Percentiles rank a stretch among this genome's conserved stretches.
Conservation (phyloP, 2,113 vertebrate genomes). For the Cephalopholis sonnerati region DNA sequence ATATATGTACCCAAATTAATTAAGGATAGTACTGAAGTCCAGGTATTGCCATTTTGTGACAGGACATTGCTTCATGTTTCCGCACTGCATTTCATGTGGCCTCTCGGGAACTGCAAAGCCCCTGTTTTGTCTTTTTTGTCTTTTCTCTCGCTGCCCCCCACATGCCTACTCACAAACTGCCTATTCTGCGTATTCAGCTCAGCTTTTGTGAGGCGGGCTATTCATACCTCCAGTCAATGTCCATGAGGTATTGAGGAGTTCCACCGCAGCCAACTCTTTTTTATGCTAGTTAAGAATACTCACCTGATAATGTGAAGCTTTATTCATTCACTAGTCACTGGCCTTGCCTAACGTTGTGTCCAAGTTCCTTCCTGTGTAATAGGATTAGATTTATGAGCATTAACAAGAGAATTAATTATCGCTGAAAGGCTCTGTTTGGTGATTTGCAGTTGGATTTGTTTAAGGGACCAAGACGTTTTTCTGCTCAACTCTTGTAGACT, state of each 20-base stretch:
- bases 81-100: slow-evolving; percentile 44
- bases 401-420: slow-evolving; percentile 50
- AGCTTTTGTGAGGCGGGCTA: slow-evolving; percentile 70
- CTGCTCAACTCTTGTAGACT: neutral
- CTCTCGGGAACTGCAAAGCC: slow-evolving; percentile 58
- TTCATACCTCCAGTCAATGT: slow-evolving; percentile 71
- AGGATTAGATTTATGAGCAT: slow-evolving; percentile 64
- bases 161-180: slow-evolving; percentile 66
- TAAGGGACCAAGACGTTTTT: neutral
- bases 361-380: slow-evolving; percentile 58
- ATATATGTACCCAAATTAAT: neutral
- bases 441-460: slow-evolving; percentile 51
- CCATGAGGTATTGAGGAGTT: slow-evolving; percentile 51
- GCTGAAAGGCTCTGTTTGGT: slow-evolving; percentile 42
- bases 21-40: slow-evolving; percentile 1
- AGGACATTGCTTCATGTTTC: slow-evolving; percentile 34
- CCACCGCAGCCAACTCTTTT: slow-evolving; percentile 41
- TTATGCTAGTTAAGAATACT: slow-evolving; percentile 47
- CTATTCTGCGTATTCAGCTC: slow-evolving; percentile 77
- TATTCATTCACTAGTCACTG: slow-evolving; percentile 36
- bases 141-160: slow-evolving; percentile 59
- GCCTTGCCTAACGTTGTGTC: slow-evolving; percentile 25
- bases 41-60: slow-evolving; percentile 25
- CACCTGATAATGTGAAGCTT: slow-evolving; percentile 41
- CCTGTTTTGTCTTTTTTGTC: slow-evolving; percentile 60